Evolutionary conservation across 2,113 vertebrate genomes (phyloP).

Genomic region (Oenanthe oenanthe): DNA sequence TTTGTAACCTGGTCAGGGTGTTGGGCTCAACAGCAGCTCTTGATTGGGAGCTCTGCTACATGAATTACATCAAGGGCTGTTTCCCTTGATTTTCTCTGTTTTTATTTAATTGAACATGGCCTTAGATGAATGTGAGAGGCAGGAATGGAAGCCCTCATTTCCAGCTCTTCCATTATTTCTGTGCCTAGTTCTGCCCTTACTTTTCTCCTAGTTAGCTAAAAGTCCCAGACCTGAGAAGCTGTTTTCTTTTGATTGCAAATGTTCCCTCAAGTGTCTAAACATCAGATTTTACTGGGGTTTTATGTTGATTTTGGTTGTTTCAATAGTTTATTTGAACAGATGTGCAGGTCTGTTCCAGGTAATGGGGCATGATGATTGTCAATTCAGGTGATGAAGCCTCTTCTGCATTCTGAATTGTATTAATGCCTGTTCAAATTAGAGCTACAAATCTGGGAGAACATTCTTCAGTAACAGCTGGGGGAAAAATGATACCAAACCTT

Average conservation of each 20-base stretch:
- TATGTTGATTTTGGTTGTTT: not conserved
- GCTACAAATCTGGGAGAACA: not conserved
- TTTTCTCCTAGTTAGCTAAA: not conserved
- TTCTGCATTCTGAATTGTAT: not conserved
- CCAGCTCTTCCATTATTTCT: not conserved
- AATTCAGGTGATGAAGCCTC: not conserved
- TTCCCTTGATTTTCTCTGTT: not conserved
- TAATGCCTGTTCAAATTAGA: not conserved
- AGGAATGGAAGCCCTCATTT: not conserved
- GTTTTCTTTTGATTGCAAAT: not conserved
- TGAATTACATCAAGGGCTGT: not conserved
- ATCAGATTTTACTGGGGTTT: not conserved
- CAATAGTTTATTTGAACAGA: not conserved
- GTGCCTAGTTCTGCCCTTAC: not conserved
- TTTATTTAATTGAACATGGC: not conserved
- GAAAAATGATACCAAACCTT: not conserved
- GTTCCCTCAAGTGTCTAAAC: not conserved
- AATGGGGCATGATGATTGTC: not conserved
- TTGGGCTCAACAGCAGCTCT: not conserved
- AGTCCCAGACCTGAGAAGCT: not conserved
- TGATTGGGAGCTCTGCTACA: not conserved
- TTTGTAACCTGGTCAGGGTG: not conserved
- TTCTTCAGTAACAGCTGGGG: not conserved
- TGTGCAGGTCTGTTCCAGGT: not conserved
- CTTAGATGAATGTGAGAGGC: not conserved